Evolutionary conservation across 2,888 invertebrate species (phyloP), one percentile per base, ranked within the genome.

Genomic region (Tetragonisca angustula): DNA sequence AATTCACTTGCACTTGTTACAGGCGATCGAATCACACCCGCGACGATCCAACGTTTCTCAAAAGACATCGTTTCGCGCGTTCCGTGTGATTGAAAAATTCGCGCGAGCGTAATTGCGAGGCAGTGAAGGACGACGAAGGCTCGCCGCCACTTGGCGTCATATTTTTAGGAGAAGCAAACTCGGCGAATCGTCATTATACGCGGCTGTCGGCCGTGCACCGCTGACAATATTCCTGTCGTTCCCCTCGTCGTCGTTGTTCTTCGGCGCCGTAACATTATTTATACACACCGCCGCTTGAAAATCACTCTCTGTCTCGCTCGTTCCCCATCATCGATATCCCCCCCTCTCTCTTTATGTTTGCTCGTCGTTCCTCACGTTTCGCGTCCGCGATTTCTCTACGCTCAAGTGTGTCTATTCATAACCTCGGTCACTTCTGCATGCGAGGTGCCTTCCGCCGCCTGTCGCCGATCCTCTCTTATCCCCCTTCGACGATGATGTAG

Each of bases 71-170:
- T 32, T 32, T 32, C 32, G 32, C 32, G 32, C 32, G 32, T 32
- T 32, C 3, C 32, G 32, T 32, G 32, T 32, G 32, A 32, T 32
- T 32, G 0, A 3, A 32, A 32, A 32, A 32, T 32, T 3, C 32
- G 62, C 79, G 76, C 65, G 70, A 87, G 89, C 89, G 89, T 91
- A 92, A 91, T 92, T 91, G 90, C 88, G 80, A 85, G 83, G 85
- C 27, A 88, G 89, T 89, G 91, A 92, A 92, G 92, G 92, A 80
- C 91, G 87, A 83, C 88, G 87, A 82, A 32, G 32, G 85, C 90
- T 86, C 83, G 84, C 90, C 85, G 90, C 88, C 91, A 91, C 90
- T 91, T 91, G 88, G 88, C 87, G 84, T 87, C 87, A 32, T 32
- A 92, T 90, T 92, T 91, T 91, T 89, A 74, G 85, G 80, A 84